Evolutionary conservation across 1,140 invertebrate genomes (phyloP).

Genomic region (Penaeus vannamei): DNA sequence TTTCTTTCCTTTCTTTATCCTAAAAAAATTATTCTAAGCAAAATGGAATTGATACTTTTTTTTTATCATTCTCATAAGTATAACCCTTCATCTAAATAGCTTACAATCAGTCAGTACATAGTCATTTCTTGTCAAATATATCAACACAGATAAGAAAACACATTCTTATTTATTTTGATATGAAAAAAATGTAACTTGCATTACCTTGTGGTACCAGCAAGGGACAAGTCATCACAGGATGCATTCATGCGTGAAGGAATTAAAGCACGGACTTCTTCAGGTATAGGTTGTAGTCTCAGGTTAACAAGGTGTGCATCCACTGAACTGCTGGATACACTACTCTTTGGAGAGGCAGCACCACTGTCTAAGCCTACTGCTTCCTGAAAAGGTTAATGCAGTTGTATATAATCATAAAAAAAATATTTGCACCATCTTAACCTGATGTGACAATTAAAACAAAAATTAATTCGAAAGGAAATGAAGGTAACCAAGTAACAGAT

Average conservation of each 20-base stretch:
- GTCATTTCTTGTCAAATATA: no score
- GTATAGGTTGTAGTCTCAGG: constrained; percentile 65
- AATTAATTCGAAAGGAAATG: no score
- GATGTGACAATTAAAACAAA: no score
- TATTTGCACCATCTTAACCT: no score
- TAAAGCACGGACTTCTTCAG: constrained; percentile 61
- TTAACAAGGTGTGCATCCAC: constrained; percentile 66
- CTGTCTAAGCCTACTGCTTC: constrained; percentile 64
- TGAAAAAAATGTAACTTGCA: background rate
- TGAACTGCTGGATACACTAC: constrained; percentile 67
- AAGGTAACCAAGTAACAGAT: no score
- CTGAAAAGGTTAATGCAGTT: constrained; percentile 1
- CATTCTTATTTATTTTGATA: background rate
- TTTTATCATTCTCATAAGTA: no score
- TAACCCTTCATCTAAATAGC: no score
- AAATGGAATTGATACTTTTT: no score
- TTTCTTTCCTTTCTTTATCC: constrained; percentile 9
- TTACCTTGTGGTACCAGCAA: constrained; percentile 60
- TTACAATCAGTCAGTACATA: no score
- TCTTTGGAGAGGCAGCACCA: constrained; percentile 67
- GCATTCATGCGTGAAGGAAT: constrained; percentile 46
- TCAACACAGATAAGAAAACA: background rate
- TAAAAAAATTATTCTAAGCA: background rate
- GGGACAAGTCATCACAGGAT: constrained; percentile 61
- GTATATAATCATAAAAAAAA: background rate